These are phyloP conservation scores for Pyrocephalus nanus DNA, from an alignment of 2,797 vertebrate genomes.

Conservation along the genomic window DNA sequence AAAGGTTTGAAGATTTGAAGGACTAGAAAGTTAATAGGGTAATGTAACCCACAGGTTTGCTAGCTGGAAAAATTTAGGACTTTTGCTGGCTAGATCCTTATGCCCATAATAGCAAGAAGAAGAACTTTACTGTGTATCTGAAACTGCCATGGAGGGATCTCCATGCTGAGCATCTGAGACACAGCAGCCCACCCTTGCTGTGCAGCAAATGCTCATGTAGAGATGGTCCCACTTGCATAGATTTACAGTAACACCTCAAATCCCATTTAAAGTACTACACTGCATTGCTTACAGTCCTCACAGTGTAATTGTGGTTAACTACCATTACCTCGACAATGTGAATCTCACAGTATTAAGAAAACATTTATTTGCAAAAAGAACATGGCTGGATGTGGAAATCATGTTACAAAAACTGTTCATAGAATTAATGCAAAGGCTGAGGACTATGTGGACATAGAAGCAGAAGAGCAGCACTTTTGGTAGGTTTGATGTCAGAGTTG, in stretches of 20 bases:
- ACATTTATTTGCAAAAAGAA: not conserved
- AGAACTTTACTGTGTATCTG: not conserved
- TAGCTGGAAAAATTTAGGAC: not conserved
- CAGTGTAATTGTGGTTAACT: not conserved
- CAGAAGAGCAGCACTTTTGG: not conserved
- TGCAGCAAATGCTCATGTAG: not conserved
- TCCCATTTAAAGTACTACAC: not conserved
- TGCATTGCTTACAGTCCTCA: not conserved
- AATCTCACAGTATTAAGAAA: not conserved
- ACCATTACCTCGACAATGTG: not conserved
- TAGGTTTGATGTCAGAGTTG: not conserved
- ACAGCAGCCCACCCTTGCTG: not conserved
- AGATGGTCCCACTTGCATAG: not conserved
- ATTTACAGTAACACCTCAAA: not conserved
- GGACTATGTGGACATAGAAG: not conserved
- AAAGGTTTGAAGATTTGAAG: not conserved
- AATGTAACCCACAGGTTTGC: not conserved
- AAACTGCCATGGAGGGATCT: not conserved
- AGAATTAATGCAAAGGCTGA: not conserved
- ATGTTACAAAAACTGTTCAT: accelerated
- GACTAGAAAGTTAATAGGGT: not conserved
- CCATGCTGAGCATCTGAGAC: not conserved
- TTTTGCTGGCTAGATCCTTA: not conserved
- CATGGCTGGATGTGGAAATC: not conserved
- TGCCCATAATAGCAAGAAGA: not conserved